Evolutionary conservation across 2,113 vertebrate genomes (phyloP).

Genomic region (Ceyx margarethae): DNA sequence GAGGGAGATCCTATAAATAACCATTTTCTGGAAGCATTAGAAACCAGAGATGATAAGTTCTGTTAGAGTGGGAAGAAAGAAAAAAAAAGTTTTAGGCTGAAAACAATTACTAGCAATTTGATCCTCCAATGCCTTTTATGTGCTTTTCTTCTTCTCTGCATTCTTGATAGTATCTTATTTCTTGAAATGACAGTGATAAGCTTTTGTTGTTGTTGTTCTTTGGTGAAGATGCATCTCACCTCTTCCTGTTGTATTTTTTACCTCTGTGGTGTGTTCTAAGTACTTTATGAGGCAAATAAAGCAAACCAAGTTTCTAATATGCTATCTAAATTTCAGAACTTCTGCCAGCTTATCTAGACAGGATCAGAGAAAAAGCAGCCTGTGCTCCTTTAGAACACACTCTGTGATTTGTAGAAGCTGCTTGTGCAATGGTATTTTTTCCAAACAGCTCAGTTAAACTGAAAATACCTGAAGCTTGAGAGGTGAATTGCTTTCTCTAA

Average conservation of each 20-base stretch:
- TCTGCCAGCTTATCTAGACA: neutral
- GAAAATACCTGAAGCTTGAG: neutral
- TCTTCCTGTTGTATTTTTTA: neutral
- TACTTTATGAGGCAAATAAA: neutral
- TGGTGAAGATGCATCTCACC: neutral
- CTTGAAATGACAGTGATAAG: neutral
- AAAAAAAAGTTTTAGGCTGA: neutral
- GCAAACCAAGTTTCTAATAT: neutral
- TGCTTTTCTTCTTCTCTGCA: neutral
- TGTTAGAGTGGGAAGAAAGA: neutral
- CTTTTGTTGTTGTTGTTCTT: neutral
- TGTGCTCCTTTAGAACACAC: neutral
- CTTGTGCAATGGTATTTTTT: neutral
- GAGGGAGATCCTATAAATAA: neutral
- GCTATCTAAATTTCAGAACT: neutral
- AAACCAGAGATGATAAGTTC: constrained; percentile 1
- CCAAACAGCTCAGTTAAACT: neutral
- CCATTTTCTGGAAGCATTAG: neutral
- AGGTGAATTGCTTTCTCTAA: neutral
- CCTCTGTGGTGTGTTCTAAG: neutral
- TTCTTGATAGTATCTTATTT: neutral
- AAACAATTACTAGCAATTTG: neutral
- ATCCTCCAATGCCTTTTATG: neutral
- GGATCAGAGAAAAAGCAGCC: neutral
- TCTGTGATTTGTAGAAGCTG: neutral